A percentile compares a stretch with the other conserved stretches of the same genome.
These are phyloP conservation scores for Emydocephalus ijimae DNA, from an alignment of 2,113 vertebrate genomes.

Conservation along the genomic window DNA sequence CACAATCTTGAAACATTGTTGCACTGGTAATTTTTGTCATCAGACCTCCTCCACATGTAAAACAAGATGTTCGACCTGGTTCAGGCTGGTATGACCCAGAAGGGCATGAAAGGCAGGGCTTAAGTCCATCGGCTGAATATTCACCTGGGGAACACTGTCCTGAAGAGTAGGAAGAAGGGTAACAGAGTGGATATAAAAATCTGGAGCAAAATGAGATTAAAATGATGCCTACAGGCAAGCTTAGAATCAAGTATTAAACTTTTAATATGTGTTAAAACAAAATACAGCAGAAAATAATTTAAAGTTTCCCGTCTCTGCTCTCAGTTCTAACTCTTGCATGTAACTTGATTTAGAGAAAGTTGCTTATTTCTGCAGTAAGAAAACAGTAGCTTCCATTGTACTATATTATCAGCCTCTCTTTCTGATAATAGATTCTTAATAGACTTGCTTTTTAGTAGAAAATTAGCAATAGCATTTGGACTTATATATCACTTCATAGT, in stretches of 20 bases:
- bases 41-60: conserved; percentile 86
- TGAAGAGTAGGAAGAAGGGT: conserved; percentile 35
- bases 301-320: neutral
- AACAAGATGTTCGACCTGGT: conserved; percentile 85
- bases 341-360: neutral
- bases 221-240: neutral
- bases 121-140: conserved; percentile 86
- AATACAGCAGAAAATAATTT: neutral
- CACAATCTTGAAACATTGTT: conserved; percentile 89
- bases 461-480: neutral
- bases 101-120: conserved; percentile 83
- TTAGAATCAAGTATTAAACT: neutral
- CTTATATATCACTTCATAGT: neutral
- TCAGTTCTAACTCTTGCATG: neutral
- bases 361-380: neutral
- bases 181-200: neutral
- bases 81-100: conserved; percentile 90
- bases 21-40: conserved; percentile 78
- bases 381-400: neutral
- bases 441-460: neutral
- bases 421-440: neutral
- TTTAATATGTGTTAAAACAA: neutral
- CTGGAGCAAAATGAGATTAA: neutral
- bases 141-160: conserved; percentile 89
- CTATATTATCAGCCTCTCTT: accelerated